These are phyloP conservation scores for Aythya baeri DNA, from an alignment of 2,113 vertebrate genomes.

Conservation along the genomic window DNA sequence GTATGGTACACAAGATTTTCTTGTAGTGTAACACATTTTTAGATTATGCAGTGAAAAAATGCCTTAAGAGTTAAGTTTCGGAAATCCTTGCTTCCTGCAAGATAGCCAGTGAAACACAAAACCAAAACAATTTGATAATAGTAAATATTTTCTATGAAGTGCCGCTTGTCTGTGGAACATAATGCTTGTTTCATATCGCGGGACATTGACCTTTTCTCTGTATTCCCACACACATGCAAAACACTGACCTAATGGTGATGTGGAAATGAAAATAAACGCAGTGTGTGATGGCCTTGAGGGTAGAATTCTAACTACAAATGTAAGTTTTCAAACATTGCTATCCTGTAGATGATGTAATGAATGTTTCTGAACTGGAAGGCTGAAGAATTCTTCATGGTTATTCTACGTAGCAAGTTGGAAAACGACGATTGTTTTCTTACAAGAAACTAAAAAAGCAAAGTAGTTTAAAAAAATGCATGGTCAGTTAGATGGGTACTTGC, in stretches of 20 bases:
- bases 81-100: not conserved
- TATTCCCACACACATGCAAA: not conserved
- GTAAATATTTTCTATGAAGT: not conserved
- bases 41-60: not conserved
- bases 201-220: not conserved
- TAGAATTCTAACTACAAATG: not conserved
- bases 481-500: not conserved
- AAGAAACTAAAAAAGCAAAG: not conserved
- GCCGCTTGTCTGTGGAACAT: not conserved
- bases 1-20: not conserved
- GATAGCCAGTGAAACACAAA: not conserved
- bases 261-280: not conserved
- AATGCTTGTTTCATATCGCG: rapidly evolving
- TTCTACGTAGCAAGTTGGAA: not conserved
- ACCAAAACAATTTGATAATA: not conserved
- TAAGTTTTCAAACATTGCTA: not conserved
- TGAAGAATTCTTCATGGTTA: not conserved
- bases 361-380: not conserved
- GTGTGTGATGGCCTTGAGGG: not conserved
- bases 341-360: not conserved
- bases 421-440: not conserved
- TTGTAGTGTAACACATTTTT: not conserved
- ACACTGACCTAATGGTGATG: not conserved
- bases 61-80: not conserved
- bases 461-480: not conserved